Evolutionary conservation across 2,113 vertebrate species (phyloP).

Genomic region (Aramus guarauna): DNA sequence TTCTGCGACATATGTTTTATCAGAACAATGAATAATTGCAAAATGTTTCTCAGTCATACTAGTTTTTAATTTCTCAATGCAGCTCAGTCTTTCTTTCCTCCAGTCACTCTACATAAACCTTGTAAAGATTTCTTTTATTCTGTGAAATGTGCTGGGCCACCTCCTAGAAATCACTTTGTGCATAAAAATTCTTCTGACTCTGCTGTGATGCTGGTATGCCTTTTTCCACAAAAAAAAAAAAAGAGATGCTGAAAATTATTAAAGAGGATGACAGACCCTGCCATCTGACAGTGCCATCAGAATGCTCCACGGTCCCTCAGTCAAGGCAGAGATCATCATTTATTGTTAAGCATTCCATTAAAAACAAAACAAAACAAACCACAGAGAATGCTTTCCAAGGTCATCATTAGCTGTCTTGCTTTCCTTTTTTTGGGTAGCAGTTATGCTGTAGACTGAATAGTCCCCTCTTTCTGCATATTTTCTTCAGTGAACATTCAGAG

Average conservation of each 20-base stretch:
- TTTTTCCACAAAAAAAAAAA: not conserved
- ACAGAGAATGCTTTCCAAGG: not conserved
- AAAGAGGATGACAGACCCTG: not conserved
- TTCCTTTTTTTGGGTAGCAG: not conserved
- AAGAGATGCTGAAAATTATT: not conserved
- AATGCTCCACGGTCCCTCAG: not conserved
- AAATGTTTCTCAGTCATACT: not conserved
- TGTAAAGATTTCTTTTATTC: not conserved
- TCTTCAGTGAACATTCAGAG: not conserved
- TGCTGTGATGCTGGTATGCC: not conserved
- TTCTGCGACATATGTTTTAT: not conserved
- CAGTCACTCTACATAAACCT: not conserved
- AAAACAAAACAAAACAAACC: not conserved
- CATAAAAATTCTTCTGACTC: not conserved
- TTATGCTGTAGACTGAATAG: not conserved
- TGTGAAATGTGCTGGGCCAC: not conserved
- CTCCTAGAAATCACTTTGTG: not conserved
- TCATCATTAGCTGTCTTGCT: not conserved
- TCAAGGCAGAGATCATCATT: not conserved
- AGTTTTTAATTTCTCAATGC: not conserved
- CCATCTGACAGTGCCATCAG: not conserved
- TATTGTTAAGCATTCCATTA: not conserved
- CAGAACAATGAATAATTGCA: not conserved
- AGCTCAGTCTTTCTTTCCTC: not conserved
- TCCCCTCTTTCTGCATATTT: not conserved